phyloP scores from a whole-genome alignment of 2,888 invertebrate genomes.

The Eupithecia inturbata region DNA sequence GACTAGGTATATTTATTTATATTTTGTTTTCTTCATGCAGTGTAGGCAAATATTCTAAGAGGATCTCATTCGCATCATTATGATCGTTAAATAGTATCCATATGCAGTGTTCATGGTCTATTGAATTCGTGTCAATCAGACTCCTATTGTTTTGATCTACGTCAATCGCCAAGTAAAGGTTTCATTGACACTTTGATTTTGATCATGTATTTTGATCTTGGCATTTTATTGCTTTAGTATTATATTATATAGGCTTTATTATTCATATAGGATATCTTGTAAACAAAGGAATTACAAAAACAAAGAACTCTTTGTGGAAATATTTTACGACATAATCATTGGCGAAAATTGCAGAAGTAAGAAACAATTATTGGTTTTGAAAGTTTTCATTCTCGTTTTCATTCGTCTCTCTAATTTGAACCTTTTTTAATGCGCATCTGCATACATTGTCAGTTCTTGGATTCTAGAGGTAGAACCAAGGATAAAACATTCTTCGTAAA shows the following conservation, averaged over 20 bases:
- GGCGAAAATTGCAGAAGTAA: no score
- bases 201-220: neutral
- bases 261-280: no score
- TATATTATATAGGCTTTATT: neutral
- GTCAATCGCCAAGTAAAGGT: slow-evolving; percentile 52
- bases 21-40: neutral
- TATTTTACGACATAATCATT: no score
- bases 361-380: no score
- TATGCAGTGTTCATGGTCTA: slow-evolving; percentile 52
- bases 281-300: no score
- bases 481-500: neutral
- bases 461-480: no score
- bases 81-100: slow-evolving; percentile 44
- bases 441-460: no score
- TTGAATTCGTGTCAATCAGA: slow-evolving; percentile 52
- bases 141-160: slow-evolving; percentile 60
- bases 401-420: no score
- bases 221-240: neutral
- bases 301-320: no score
- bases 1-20: slow-evolving; percentile 1
- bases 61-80: slow-evolving; percentile 31
- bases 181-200: slow-evolving; percentile 31
- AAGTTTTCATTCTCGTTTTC: no score
- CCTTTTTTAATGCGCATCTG: no score
- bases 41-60: slow-evolving; percentile 2